Conservation (phyloP, 2,797 vertebrate genomes). For the Poeciliopsis gracilis region DNA sequence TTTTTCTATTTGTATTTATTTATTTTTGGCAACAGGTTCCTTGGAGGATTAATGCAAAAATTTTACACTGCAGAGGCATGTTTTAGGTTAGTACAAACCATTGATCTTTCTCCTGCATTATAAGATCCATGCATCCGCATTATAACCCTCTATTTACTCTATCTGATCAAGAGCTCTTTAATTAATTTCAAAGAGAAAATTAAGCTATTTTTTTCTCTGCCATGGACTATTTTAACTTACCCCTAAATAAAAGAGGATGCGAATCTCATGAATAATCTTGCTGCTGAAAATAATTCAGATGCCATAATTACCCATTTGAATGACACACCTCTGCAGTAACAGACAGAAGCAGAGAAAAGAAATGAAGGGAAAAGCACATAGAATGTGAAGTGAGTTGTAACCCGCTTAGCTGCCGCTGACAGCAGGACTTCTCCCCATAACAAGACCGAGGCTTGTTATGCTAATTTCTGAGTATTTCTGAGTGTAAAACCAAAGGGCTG, state of each 20-base stretch:
- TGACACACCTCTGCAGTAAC: constrained; percentile 25
- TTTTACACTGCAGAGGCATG: background rate
- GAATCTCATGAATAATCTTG: constrained; percentile 10
- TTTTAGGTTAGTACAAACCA: background rate
- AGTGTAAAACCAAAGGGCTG: constrained; percentile 29
- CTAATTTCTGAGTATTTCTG: constrained; percentile 45
- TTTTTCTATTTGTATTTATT: background rate
- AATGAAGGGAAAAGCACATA: constrained; percentile 15
- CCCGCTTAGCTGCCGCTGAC: constrained; percentile 46
- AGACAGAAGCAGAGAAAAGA: constrained; percentile 33
- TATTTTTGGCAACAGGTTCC: background rate
- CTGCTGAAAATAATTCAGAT: constrained; percentile 29
- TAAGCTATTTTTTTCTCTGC: background rate
- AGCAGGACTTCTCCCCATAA: constrained; percentile 48
- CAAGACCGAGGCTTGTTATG: constrained; percentile 47
- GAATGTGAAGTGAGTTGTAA: constrained; percentile 43
- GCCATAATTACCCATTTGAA: constrained; percentile 39
- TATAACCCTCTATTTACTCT: background rate
- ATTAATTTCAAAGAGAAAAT: constrained; percentile 1
- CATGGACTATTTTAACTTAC: background rate
- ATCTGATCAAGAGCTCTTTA: constrained; percentile 4
- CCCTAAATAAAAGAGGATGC: background rate
- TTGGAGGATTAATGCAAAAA: background rate
- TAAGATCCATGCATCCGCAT: background rate
- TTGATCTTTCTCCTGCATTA: background rate